Evolutionary conservation across 2,888 invertebrate genomes (phyloP).

Genomic region (Amphimallon solstitiale): DNA sequence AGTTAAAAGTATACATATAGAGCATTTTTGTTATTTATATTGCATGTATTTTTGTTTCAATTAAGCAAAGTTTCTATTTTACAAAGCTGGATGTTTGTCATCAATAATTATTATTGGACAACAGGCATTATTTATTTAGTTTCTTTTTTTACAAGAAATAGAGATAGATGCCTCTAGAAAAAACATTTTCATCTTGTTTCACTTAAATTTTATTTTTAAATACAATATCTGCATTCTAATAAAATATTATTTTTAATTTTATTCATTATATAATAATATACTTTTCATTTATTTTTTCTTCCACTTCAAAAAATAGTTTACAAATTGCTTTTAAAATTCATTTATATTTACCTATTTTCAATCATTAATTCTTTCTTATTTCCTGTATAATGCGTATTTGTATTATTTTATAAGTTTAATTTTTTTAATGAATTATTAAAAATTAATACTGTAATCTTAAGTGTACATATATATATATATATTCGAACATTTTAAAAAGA

Average conservation of each 20-base stretch:
- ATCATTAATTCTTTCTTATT: conserved; percentile 39
- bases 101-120: conserved; percentile 21
- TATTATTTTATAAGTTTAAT: conserved; percentile 4
- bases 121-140: conserved; percentile 23
- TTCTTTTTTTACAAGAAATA: conserved; percentile 16
- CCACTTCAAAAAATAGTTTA: conserved; percentile 37
- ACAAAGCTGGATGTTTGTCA: conserved; percentile 42
- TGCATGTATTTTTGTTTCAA: conserved; percentile 47
- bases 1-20: conserved; percentile 53
- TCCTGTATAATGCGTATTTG: conserved; percentile 19
- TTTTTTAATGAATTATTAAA: conserved; percentile 17
- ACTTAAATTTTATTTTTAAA: conserved; percentile 7
- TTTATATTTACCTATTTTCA: conserved; percentile 30
- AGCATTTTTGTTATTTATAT: conserved; percentile 47
- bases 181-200: conserved; percentile 18
- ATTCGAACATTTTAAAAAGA: too few species aligned
- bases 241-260: conserved; percentile 36
- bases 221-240: conserved; percentile 36
- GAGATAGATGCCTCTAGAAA: conserved; percentile 24
- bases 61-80: conserved; percentile 54
- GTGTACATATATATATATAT: conserved; percentile 37
- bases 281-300: conserved; percentile 15
- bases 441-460: conserved; percentile 43
- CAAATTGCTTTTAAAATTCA: conserved; percentile 31
- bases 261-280: conserved; percentile 26